Percentiles rank a stretch among this genome's conserved stretches.
phyloP scores from a whole-genome alignment of 1,140 invertebrate genomes.

The Drepana arcuata region DNA sequence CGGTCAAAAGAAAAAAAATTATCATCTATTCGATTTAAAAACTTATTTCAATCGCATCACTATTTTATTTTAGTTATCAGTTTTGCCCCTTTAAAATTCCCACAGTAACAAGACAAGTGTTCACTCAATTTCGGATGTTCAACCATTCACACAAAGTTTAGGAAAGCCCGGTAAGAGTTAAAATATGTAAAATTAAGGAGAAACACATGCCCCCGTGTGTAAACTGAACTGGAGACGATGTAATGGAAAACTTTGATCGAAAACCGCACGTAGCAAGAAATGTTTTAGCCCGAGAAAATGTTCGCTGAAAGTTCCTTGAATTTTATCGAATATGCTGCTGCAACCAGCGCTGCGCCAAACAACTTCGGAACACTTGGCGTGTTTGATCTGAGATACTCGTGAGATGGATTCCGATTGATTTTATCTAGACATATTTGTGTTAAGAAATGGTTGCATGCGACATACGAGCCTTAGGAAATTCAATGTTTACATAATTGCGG shows the following conservation, averaged over 20 bases:
- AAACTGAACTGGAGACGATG: conserved; percentile 19
- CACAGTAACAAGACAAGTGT: no score
- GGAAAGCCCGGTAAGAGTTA: no score
- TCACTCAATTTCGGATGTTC: not conserved
- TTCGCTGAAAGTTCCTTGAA: conserved; percentile 31
- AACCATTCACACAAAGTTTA: not conserved
- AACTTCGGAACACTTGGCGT: conserved; percentile 32
- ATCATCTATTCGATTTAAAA: no score
- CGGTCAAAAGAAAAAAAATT: no score
- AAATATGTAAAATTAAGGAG: no score
- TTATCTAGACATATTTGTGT: conserved; percentile 36
- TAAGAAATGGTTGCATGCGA: conserved; percentile 22
- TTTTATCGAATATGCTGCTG: conserved; percentile 49
- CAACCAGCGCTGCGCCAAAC: conserved; percentile 33
- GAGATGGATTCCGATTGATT: conserved; percentile 49
- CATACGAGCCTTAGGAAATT: no score
- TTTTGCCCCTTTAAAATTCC: no score
- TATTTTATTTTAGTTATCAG: no score
- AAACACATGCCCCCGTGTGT: not conserved
- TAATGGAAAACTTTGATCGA: conserved; percentile 53
- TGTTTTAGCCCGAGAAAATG: conserved; percentile 39
- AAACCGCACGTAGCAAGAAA: conserved; percentile 50
- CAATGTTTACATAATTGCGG: no score
- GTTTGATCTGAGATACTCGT: conserved; percentile 38
- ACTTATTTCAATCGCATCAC: no score